Base-by-base conservation (phyloP, 2,888 invertebrate species). In the Agriopis aurantiaria region DNA sequence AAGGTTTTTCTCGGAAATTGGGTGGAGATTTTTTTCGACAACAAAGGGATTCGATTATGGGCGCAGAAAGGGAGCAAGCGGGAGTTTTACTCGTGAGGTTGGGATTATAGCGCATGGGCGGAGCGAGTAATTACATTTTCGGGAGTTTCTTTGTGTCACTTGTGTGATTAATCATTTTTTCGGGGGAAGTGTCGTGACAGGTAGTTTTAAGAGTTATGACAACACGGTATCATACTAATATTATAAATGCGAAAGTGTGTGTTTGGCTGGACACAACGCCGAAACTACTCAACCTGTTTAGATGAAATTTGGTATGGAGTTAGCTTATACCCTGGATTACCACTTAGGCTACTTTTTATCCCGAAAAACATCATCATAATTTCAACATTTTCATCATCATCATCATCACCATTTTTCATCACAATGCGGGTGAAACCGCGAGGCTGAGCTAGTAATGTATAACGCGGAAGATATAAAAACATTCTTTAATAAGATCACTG, bases 41-140 rank as follows among this genome's bases (percentile, higher is more conserved):
- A 84, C 85, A 85, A 85, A 85, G 78, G 80, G 79, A 84, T 85
- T 85, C 82, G 83, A 85, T 85, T 84, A 85, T 82, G 77, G 77
- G 70, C 77, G 72, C 77, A 75, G 77, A 76, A 80, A 83, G 74
- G 78, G 73, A 77, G 70, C 72, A 72, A 73, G 75, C 75, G 67
- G 74, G 72, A 74, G 76, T 74, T 74, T 77, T 74, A 70, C 69
- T 68, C 56, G 52, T 66, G 63, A 68, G 65, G 71, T 23, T 57
- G 59, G 14, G 68, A 17, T 59, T 57, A 63, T 60, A 66, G 62
- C 51, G 60, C 58, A 68, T 61, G 61, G 62, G 71, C 62, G 68
- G 45, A 63, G 73, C 71, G 69, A n/a, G 41, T 69, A 57, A 69
- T 68, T 61, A 56, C 48, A 45, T 53, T 59, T 53, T 64, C 57